phyloP scores from a whole-genome alignment of 2,888 invertebrate genomes.

The Plebejus melissa region DNA sequence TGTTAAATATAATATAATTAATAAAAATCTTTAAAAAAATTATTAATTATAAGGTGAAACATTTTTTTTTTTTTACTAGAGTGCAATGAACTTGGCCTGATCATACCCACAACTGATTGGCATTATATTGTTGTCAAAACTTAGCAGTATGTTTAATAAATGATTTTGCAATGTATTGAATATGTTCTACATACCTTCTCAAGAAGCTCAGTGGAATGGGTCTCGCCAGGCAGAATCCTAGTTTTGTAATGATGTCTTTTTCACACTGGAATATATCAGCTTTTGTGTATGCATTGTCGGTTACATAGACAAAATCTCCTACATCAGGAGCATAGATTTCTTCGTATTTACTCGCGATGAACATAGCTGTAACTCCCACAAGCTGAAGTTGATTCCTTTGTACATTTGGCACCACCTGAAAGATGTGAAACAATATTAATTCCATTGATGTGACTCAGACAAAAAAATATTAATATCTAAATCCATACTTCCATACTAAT shows the following conservation, averaged over 20 bases:
- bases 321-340: conserved; percentile 94
- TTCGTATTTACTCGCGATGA: conserved; percentile 96
- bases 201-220: conserved; percentile 94
- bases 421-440: conserved; percentile 34
- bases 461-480: no score
- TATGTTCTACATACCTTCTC: conserved; percentile 80
- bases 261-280: conserved; percentile 91
- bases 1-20: no score
- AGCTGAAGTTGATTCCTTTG: conserved; percentile 87
- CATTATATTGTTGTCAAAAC: no score
- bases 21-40: no score
- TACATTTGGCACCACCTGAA: conserved; percentile 80
- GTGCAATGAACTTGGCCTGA: no score
- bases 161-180: background rate
- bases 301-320: conserved; percentile 93
- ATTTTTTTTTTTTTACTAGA: no score
- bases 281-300: conserved; percentile 91
- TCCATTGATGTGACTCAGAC: background rate
- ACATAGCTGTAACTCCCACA: conserved; percentile 93
- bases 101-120: no score
- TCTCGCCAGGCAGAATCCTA: conserved; percentile 90
- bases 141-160: no score
- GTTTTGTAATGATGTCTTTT: conserved; percentile 83
- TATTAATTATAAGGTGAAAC: no score
- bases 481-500: no score